phyloP scores from a whole-genome alignment of 2,113 vertebrate species.

The Orientallactaga bullata region DNA sequence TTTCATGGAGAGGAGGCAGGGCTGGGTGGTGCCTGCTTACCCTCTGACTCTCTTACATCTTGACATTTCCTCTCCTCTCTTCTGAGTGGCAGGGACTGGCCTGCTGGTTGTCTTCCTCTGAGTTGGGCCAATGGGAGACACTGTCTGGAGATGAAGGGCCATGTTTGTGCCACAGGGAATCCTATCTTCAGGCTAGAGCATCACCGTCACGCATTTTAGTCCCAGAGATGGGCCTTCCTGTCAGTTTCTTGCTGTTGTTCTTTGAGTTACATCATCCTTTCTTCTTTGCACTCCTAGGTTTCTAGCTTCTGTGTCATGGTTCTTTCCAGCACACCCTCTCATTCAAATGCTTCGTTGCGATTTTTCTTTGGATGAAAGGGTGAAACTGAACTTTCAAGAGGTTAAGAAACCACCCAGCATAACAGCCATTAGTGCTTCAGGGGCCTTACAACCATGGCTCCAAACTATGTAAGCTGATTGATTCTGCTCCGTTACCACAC shows the following conservation, averaged over 20 bases:
- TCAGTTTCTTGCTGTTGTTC: background rate
- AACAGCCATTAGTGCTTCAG: background rate
- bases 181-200: background rate
- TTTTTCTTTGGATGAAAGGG: conserved; percentile 15
- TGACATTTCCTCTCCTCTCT: background rate
- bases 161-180: background rate
- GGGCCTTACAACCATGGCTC: background rate
- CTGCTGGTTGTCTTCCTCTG: background rate
- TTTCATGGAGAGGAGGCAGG: background rate
- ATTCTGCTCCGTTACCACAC: background rate
- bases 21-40: background rate
- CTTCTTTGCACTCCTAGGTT: background rate
- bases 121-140: no score
- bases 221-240: background rate
- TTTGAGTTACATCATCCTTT: background rate
- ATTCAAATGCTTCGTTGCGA: conserved; percentile 11
- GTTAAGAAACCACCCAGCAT: background rate
- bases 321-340: background rate
- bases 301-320: background rate
- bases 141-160: no score
- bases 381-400: conserved; percentile 22
- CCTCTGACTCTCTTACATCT: background rate
- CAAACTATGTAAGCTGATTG: background rate
- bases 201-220: background rate
- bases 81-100: background rate